Percentiles rank a stretch among this genome's conserved stretches.
Evolutionary conservation across 1,140 invertebrate species (phyloP).

Genomic region (Aphelinus atriplicis): DNA sequence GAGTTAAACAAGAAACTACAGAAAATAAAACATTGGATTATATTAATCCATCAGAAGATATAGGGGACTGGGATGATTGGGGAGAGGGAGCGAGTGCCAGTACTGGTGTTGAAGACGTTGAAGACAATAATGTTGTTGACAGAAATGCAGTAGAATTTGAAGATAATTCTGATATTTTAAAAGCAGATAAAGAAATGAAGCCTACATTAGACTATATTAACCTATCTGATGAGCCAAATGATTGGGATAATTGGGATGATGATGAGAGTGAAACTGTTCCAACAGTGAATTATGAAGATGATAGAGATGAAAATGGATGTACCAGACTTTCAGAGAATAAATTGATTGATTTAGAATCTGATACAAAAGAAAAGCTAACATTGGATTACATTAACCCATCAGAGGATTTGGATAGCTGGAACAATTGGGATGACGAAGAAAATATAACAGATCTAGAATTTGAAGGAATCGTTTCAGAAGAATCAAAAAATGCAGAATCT

Average conservation of each 20-base stretch:
- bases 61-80: too few species aligned
- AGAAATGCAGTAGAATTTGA: too few species aligned
- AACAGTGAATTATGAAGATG: constrained; percentile 1
- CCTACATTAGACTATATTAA: constrained; percentile 11
- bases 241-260: constrained; percentile 33
- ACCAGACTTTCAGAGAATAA: background rate
- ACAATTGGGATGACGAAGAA: constrained; percentile 5
- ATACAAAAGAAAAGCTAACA: background rate
- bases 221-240: constrained; percentile 7
- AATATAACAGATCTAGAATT: background rate
- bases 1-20: background rate
- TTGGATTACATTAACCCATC: background rate
- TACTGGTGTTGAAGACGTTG: too few species aligned
- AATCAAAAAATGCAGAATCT: too few species aligned
- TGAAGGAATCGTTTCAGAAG: too few species aligned
- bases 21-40: too few species aligned
- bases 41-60: too few species aligned
- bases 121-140: too few species aligned
- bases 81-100: too few species aligned
- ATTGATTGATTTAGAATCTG: background rate
- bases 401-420: constrained; percentile 4
- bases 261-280: background rate
- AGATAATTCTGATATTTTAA: background rate
- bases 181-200: constrained; percentile 11
- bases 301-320: background rate